These are phyloP conservation scores for Sitta carolinensis DNA, from an alignment of 2,797 vertebrate species.

Conservation along the genomic window DNA sequence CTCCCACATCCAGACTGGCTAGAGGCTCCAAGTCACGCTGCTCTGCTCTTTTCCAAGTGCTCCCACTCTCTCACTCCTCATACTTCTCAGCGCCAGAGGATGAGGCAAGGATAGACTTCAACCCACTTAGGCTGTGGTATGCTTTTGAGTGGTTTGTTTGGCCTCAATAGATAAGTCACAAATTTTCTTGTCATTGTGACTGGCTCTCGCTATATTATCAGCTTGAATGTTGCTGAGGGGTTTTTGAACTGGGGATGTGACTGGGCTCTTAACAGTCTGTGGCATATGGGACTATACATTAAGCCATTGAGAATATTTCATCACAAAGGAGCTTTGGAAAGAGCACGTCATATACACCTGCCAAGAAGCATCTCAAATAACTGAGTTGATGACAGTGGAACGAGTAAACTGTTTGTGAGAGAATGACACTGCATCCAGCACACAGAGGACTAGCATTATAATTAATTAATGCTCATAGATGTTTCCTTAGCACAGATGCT, in stretches of 20 bases:
- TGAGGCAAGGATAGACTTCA: background rate
- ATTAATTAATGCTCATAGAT: constrained; percentile 56
- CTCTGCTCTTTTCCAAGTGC: background rate
- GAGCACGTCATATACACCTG: background rate
- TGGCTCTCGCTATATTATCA: background rate
- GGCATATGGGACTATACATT: background rate
- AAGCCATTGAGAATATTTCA: constrained; percentile 23
- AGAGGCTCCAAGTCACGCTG: background rate
- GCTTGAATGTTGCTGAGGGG: background rate
- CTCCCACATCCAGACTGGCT: background rate
- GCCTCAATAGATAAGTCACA: background rate
- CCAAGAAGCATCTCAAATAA: constrained; percentile 44
- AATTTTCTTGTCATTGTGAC: background rate
- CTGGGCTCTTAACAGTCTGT: constrained; percentile 13
- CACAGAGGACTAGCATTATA: constrained; percentile 22
- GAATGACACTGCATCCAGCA: constrained; percentile 10
- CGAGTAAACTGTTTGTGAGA: background rate
- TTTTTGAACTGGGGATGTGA: background rate
- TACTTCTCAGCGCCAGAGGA: background rate
- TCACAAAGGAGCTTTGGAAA: constrained; percentile 50
- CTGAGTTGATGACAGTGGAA: constrained; percentile 12
- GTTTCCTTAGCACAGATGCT: constrained; percentile 23
- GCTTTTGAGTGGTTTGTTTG: background rate
- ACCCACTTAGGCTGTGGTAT: background rate
- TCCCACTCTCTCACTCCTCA: background rate